These are phyloP conservation scores for Lepeophtheirus salmonis DNA, from an alignment of 1,140 invertebrate genomes.

Conservation along the genomic window DNA sequence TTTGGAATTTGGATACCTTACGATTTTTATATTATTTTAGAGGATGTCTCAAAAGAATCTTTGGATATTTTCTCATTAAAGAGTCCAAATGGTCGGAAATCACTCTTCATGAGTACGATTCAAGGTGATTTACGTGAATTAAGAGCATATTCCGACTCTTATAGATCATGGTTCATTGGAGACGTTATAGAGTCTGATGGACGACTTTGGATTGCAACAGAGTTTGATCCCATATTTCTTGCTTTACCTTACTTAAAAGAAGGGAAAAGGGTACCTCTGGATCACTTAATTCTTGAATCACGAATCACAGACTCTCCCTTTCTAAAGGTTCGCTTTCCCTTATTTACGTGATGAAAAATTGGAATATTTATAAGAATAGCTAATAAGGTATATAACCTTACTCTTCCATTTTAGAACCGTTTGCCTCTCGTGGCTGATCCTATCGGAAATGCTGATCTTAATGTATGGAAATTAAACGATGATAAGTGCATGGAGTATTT, in stretches of 20 bases:
- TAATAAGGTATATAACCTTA: background rate
- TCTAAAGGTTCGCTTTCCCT: background rate
- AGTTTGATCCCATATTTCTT: constrained; percentile 3
- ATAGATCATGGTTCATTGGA: constrained; percentile 1
- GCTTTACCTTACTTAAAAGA: constrained; percentile 3
- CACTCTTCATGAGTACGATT: background rate
- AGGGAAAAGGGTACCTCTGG: background rate
- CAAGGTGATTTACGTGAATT: background rate
- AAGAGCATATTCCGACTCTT: background rate
- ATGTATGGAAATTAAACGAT: background rate
- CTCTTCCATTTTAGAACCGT: background rate
- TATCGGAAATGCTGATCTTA: background rate
- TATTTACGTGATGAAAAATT: too few relatives aligned
- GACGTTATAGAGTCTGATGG: background rate
- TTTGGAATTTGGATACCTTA: too few relatives aligned
- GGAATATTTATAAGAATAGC: background rate
- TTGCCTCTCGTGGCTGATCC: background rate
- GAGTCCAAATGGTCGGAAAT: background rate
- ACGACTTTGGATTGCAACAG: background rate
- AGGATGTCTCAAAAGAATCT: background rate
- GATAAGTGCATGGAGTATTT: background rate
- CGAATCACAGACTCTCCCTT: background rate
- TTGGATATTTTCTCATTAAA: background rate
- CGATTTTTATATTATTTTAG: too few relatives aligned
- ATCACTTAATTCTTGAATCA: background rate